Base-by-base conservation (phyloP, 2,888 invertebrate genomes). In the Lasius platythorax region DNA sequence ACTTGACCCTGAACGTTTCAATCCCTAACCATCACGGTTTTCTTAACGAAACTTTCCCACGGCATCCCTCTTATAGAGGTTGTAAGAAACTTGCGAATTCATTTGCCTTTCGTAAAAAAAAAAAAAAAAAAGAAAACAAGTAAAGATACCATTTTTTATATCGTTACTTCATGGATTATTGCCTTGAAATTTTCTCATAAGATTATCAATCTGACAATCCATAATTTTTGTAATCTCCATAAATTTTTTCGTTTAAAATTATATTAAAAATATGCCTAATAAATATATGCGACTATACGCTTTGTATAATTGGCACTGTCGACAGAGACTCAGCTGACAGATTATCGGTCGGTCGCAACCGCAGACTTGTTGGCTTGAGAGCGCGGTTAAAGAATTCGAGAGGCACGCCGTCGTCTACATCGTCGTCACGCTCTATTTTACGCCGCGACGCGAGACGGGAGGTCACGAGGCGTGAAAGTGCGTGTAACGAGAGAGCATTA, bases 21-120 rank as follows among this genome's bases (percentile, higher is more conserved):
- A 90, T 90, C 93, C 92, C 91, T 89, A 84, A 50, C 40, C 82
- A 70, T 67, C 70, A 46, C 68, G 68, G 83, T 89, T 91, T 92
- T 90, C 92, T 92, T 92, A 83, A 85, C 90, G 70, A 82, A 92
- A 92, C 91, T 92, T 92, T 92, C 92, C 92, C 92, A 92, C 92
- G 92, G 85, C 67, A 72, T 82, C 87, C 85, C 90, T 73, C 74
- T 70, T 72, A 12, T 68, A 74, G 64, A 82, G 56, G n/a, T 82
- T 84, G 83, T 82, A 67, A 79, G 75, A 83, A 81, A 84, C 73
- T 81, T 82, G 84, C 82, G 85, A 63, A 85, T 83, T 86, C 28
- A 50, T 70, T 83, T 79, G 82, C 79, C 81, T 82, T 85, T 87
- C 58, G 75, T 82, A 78, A 88, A 85, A 84, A 88, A 85, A 84